A percentile compares a stretch with the other conserved stretches of the same genome.
phyloP scores from a whole-genome alignment of 2,888 invertebrate genomes.

The Branchipolynoe longqiensis region DNA sequence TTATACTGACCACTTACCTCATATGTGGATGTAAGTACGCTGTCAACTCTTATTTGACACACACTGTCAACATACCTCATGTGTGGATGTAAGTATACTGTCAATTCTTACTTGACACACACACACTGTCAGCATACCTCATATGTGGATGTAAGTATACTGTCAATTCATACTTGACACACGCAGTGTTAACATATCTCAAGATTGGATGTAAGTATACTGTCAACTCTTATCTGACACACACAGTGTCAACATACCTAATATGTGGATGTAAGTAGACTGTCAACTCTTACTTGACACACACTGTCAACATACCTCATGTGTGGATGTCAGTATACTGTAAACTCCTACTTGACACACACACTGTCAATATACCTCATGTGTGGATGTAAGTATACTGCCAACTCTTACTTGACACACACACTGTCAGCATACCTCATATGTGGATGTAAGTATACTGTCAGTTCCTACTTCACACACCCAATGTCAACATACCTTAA shows the following conservation, averaged over 20 bases:
- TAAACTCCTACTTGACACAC: not conserved
- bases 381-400: not conserved
- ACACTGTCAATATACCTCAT: not conserved
- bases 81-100: not conserved
- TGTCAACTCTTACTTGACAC: not conserved
- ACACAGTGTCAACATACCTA: constrained; percentile 10
- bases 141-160: constrained; percentile 14
- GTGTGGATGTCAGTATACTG: not conserved
- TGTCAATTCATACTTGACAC: not conserved
- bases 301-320: not conserved
- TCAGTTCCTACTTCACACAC: constrained; percentile 5
- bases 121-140: not conserved
- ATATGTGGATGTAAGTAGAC: constrained; percentile 37
- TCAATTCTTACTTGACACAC: not conserved
- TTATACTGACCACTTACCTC: constrained; percentile 32
- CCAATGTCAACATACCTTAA: constrained; percentile 22
- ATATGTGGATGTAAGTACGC: constrained; percentile 37
- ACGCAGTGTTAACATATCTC: too few relatives aligned
- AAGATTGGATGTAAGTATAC: too few relatives aligned
- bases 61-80: not conserved
- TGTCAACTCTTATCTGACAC: constrained; percentile 14
- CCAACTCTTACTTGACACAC: not conserved
- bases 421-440: too few relatives aligned
- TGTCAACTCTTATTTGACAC: not conserved
- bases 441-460: too few relatives aligned